Percentiles rank a stretch among this genome's conserved stretches.
Evolutionary conservation across 1,140 invertebrate genomes (phyloP).

Genomic region (Drosophila pectinifera): DNA sequence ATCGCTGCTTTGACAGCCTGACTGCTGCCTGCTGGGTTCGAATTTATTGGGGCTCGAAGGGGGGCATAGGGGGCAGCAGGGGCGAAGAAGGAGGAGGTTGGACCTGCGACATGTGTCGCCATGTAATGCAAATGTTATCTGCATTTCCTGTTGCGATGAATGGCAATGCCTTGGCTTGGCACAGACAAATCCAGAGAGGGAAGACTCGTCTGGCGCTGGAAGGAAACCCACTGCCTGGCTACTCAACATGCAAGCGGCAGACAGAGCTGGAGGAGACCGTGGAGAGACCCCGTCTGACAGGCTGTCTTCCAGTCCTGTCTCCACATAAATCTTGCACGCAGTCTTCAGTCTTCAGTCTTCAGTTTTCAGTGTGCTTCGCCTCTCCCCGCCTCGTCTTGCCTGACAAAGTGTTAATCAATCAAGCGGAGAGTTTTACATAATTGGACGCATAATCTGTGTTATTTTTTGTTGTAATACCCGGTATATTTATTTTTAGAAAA

Average conservation of each 20-base stretch:
- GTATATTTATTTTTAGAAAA: constrained; percentile 6
- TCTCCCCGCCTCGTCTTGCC: background rate
- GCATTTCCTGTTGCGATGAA: constrained; percentile 74
- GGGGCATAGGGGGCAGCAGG: constrained; percentile 12
- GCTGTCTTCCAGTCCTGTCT: constrained; percentile 25
- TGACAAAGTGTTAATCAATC: constrained; percentile 55
- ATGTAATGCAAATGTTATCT: constrained; percentile 73
- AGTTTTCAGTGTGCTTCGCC: constrained; percentile 18
- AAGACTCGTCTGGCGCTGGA: constrained; percentile 8
- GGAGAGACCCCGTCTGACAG: constrained; percentile 47
- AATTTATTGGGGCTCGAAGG: constrained; percentile 41
- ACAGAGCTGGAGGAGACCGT: constrained; percentile 40
- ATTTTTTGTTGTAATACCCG: background rate
- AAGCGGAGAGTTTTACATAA: constrained; percentile 53
- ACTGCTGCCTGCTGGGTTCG: constrained; percentile 52
- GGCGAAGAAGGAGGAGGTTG: background rate
- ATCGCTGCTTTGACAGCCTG: constrained; percentile 54
- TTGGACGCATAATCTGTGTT: constrained; percentile 55
- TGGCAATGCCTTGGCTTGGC: constrained; percentile 46
- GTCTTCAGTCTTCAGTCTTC: constrained; percentile 27
- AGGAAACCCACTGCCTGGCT: constrained; percentile 7
- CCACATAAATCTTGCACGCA: constrained; percentile 56
- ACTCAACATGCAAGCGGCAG: constrained; percentile 54
- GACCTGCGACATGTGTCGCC: constrained; percentile 61
- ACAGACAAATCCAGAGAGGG: constrained; percentile 3